Evolutionary conservation across 2,797 vertebrate genomes (phyloP).

Genomic region (Anguilla megastoma): DNA sequence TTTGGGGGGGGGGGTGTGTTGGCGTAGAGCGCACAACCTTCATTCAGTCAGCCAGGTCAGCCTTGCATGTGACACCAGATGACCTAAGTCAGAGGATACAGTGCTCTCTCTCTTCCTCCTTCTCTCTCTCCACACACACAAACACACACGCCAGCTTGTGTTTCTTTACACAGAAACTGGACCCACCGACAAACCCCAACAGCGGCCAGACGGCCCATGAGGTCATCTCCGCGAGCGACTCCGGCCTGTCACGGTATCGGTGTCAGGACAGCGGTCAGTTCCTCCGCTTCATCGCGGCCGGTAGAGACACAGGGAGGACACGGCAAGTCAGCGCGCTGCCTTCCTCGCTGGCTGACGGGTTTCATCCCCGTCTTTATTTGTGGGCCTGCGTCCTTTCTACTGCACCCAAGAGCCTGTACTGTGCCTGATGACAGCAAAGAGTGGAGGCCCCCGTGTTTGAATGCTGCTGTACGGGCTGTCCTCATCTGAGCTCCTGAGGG

Average conservation of each 20-base stretch:
- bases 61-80: slow-evolving; percentile 60
- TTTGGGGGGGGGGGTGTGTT: slow-evolving; percentile 28
- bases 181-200: background rate
- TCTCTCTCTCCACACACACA: background rate
- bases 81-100: slow-evolving; percentile 67
- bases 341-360: background rate
- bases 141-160: background rate
- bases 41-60: slow-evolving; percentile 63
- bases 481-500: slow-evolving; percentile 51
- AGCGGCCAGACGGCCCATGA: background rate
- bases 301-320: no score
- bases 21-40: slow-evolving; percentile 54
- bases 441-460: slow-evolving; percentile 60
- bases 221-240: background rate
- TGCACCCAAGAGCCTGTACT: slow-evolving; percentile 45
- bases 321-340: background rate
- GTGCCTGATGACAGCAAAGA: slow-evolving; percentile 55
- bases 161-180: slow-evolving; percentile 7
- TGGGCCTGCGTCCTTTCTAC: slow-evolving; percentile 48
- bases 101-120: slow-evolving; percentile 53
- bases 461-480: slow-evolving; percentile 49
- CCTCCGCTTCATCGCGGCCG: background rate
- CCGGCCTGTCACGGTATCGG: background rate
- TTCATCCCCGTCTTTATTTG: slow-evolving; percentile 42
- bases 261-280: background rate